Base-by-base conservation (phyloP, 2,888 invertebrate genomes). In the Leptopterna dolabrata region DNA sequence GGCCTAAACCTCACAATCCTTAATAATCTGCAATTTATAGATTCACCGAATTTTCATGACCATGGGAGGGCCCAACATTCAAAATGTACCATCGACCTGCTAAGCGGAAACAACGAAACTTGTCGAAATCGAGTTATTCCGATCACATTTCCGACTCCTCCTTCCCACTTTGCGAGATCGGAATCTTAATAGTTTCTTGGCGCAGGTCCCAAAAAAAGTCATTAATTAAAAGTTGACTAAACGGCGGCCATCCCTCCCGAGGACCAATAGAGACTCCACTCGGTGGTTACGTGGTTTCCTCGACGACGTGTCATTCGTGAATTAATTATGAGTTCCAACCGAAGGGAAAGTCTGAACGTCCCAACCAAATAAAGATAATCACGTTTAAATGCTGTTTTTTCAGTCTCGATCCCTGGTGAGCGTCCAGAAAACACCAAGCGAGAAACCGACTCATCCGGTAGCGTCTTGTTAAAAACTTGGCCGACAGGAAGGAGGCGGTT, bases 161-260 rank as follows among this genome's bases (percentile, higher is more conserved):
- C 24, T 63, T 24, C 0, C 63, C 63, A 63, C 63, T 63, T 63
- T 63, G 63, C 63, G 63, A 63, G 63, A 63, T 63, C 24, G 19
- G 63, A 63, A 63, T 63, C 63, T 63, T 63, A 63, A 63, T 63
- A n/a, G 63, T 63, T 63, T 27, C 24, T 63, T 63, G 63, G 63
- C 63, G 24, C 63, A 24, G 63, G 24, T 63, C 63, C 63, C 63
- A 63, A 19, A 63, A 63, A 63, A 13, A 24, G 9, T 63, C 63
- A 63, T 63, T 19, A 19, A 24, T 19, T 24, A 63, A 24, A 63
- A 24, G 24, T 63, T 63, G 63, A 63, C 24, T 19, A 24, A 63
- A 36, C 36, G 36, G 9, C 24, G 1, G 47, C 13, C 13, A 2
- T 14, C 16, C 13, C 47, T 3, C 1, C 47, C 47, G 9, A 7